These are phyloP conservation scores for Andrena cerasifolii DNA, from an alignment of 1,140 invertebrate species.

Conservation along the genomic window DNA sequence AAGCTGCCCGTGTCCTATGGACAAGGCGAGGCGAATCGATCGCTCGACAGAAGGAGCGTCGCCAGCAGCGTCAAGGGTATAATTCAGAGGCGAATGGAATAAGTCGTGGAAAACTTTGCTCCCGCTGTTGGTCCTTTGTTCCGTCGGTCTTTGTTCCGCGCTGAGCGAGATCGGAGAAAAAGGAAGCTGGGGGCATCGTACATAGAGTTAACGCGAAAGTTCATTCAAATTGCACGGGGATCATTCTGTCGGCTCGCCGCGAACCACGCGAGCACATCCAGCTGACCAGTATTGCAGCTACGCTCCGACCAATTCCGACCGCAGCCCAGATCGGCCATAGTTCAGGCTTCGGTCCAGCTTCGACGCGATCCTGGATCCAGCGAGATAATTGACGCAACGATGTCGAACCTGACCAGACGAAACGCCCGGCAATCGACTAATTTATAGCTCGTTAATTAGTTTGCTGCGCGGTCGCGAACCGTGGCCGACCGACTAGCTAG, in stretches of 20 bases:
- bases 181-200: not conserved
- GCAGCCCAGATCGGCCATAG: conserved; percentile 12
- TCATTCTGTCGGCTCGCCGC: conserved; percentile 21
- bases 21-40: too few species aligned
- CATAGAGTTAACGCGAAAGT: conserved; percentile 26
- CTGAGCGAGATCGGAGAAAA: not conserved
- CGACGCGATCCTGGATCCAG: conserved; percentile 1
- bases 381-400: conserved; percentile 33
- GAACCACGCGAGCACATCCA: conserved; percentile 22
- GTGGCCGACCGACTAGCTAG: too few species aligned
- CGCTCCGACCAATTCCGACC: conserved; percentile 24
- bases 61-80: not conserved
- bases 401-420: not conserved
- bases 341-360: not conserved
- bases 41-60: not conserved
- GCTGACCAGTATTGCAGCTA: conserved; percentile 23
- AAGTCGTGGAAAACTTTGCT: conserved; percentile 16
- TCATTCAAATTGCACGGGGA: conserved; percentile 29
- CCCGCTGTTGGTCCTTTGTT: not conserved
- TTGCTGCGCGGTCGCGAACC: not conserved
- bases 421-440: not conserved
- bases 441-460: conserved; percentile 16
- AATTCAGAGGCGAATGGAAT: not conserved
- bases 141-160: conserved; percentile 1
- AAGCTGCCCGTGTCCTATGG: too few species aligned